Evolutionary conservation across 2,888 invertebrate genomes (phyloP), one percentile per base, ranked within the genome.

Genomic region (Chironomus tentans): DNA sequence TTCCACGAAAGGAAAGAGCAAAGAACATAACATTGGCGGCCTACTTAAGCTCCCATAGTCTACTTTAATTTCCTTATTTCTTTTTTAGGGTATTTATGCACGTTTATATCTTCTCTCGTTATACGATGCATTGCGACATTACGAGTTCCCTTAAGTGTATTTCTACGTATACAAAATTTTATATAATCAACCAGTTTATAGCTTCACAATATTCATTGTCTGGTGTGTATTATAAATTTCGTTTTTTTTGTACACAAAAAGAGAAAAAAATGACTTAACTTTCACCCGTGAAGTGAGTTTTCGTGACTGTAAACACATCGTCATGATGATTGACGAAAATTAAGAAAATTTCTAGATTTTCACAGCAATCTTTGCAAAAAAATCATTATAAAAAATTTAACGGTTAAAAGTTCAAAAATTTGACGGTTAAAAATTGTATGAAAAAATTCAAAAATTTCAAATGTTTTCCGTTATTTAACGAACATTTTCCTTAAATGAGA

Each of bases 221-320:
- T 28, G 22, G 21, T 65, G 65, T 56, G 2, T 56, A 15, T 56
- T n/a, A 18, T 56, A n/a, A 56, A 15, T 56, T 15, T 56, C 56
- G 56, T 18, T 56, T n/a, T 15, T 18, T 21, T n/a, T 24, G 24
- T 10, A 28, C 28, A 28, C 38, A 15, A 22, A 15, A 68, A 56
- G 15, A 56, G 56, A 56, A 56, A 46, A 50, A 70, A 3, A 70
- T 22, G n/a, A 71, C 38, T 38, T 10, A 71, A 71, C 71, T 71
- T 71, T 71, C 71, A 71, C 71, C 28, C 24, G 28, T 48, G 70
- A 71, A 71, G 24, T 65, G 65, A 18, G 24, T 65, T 65, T 65
- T 24, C 38, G 65, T 65, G 65, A 65, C 24, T 56, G 56, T 18
- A 15, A 56, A 18, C n/a, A 56, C n/a, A 56, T 24, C 22, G n/a